Evolutionary conservation across 1,140 invertebrate genomes (phyloP).

Genomic region (Polypedilum pembai): DNA sequence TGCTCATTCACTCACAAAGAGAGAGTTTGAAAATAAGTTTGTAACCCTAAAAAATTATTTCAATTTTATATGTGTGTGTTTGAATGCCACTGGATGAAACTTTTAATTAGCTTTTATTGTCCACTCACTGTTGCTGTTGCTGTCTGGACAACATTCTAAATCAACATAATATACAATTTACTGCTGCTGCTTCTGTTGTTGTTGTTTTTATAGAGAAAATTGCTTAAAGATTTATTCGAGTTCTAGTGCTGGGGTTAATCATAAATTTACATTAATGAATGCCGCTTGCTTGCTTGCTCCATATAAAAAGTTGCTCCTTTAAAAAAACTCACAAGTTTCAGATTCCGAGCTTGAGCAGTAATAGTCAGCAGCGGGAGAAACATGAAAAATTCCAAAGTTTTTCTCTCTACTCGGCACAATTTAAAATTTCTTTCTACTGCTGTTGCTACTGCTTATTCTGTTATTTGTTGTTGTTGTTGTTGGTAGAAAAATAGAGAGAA

Average conservation of each 20-base stretch:
- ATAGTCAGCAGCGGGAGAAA: not conserved
- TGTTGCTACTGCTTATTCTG: too few relatives aligned
- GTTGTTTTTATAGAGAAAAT: constrained; percentile 1
- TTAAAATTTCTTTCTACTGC: not conserved
- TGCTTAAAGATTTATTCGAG: constrained; percentile 9
- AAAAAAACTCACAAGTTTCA: not conserved
- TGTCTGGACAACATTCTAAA: not conserved
- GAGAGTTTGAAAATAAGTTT: not conserved
- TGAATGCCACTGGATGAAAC: not conserved
- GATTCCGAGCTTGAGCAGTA: not conserved
- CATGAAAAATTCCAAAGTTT: constrained; percentile 3
- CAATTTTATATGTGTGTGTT: not conserved
- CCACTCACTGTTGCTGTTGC: not conserved
- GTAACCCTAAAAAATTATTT: not conserved
- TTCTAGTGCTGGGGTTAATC: not conserved
- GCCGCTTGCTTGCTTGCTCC: not conserved
- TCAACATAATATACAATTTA: not conserved
- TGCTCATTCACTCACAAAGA: not conserved
- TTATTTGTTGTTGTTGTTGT: too few relatives aligned
- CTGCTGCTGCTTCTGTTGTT: not conserved
- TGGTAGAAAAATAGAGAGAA: too few relatives aligned
- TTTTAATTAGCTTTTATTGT: constrained; percentile 19
- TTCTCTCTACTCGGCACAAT: not conserved
- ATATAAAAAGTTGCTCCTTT: constrained; percentile 2
- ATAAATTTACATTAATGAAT: constrained; percentile 20